These are phyloP conservation scores for Steinernema feltiae DNA, from an alignment of 1,140 invertebrate genomes.

Conservation along the genomic window DNA sequence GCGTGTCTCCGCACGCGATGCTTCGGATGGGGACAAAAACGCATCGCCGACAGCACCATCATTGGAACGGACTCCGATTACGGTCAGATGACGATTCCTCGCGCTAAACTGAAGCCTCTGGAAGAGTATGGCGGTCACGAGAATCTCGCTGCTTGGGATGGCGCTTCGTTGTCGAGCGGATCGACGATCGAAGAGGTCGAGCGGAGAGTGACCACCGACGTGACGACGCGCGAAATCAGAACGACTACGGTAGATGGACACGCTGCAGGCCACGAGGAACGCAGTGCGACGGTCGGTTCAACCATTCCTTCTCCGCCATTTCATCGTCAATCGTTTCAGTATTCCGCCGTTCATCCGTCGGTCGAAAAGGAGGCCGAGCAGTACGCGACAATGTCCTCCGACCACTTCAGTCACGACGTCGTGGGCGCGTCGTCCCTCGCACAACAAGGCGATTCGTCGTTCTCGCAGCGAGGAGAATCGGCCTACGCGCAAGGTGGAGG, in stretches of 20 bases:
- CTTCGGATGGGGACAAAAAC: neutral
- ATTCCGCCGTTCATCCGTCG: neutral
- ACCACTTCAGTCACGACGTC: conserved; percentile 31
- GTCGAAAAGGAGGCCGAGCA: conserved; percentile 37
- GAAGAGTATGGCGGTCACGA: conserved; percentile 19
- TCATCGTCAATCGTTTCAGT: neutral
- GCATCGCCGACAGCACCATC: neutral
- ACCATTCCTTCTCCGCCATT: neutral
- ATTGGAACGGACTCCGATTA: conserved; percentile 32
- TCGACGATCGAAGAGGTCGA: conserved; percentile 11
- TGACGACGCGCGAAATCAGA: conserved; percentile 35
- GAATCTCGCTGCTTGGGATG: conserved; percentile 17
- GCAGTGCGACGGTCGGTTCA: neutral
- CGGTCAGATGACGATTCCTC: conserved; percentile 36
- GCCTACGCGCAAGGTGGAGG: conserved; percentile 3
- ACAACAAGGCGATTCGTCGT: neutral
- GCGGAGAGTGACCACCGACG: conserved; percentile 38
- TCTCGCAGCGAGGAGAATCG: conserved; percentile 6
- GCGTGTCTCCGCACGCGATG: conserved; percentile 11
- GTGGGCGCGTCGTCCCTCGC: conserved; percentile 21
- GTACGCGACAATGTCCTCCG: conserved; percentile 37
- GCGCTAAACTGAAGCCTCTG: conserved; percentile 27
- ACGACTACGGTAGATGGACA: conserved; percentile 36
- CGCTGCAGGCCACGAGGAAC: conserved; percentile 29
- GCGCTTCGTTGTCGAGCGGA: neutral